phyloP scores from a whole-genome alignment of 2,113 vertebrate species.

The Saguinus imperator region DNA sequence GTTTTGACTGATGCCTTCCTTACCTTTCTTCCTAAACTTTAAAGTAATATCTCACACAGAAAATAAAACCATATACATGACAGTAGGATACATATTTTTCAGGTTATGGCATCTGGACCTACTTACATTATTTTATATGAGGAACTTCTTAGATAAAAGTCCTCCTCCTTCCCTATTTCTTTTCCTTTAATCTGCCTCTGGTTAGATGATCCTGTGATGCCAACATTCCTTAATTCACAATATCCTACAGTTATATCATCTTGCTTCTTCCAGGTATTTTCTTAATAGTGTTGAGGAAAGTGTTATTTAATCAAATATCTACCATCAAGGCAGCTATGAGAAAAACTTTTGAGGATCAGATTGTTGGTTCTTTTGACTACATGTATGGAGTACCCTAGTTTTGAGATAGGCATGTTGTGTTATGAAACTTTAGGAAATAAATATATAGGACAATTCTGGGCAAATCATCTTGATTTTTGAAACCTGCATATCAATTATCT shows the following conservation, averaged over 20 bases:
- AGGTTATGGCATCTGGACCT: background rate
- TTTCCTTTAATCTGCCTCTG: background rate
- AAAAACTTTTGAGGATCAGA: background rate
- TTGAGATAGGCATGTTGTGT: background rate
- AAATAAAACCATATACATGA: background rate
- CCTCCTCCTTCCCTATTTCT: background rate
- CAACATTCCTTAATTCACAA: background rate
- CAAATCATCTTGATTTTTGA: background rate
- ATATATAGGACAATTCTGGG: background rate
- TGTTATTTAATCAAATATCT: background rate
- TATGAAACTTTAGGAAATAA: background rate
- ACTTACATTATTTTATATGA: background rate
- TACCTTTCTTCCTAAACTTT: background rate
- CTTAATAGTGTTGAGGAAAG: background rate
- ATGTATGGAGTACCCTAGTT: background rate
- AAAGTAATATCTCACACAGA: background rate
- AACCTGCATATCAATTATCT: background rate
- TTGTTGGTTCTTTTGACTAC: background rate
- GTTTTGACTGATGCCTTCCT: background rate
- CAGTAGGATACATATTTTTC: background rate
- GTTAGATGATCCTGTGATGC: background rate
- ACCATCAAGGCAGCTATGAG: background rate
- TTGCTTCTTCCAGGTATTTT: background rate
- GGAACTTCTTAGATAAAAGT: background rate
- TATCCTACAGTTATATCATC: too few species aligned